Base-by-base conservation (phyloP, 2,113 vertebrate genomes). In the Pelecanoides urinatrix region DNA sequence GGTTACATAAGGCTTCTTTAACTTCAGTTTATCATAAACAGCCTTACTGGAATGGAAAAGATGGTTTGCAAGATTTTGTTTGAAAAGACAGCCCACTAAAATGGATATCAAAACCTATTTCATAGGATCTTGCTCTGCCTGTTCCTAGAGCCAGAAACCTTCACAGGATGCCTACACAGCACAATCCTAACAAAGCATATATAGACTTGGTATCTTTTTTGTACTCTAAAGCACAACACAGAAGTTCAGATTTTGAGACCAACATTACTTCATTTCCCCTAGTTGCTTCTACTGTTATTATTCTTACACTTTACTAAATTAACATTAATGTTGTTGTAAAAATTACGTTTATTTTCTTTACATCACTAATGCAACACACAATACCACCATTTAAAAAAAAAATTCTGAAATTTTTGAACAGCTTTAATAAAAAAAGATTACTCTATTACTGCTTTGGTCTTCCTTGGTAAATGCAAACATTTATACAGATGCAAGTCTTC, bases 301-400 rank as follows among this genome's bases (percentile, higher is more conserved):
- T 52, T 49, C n/a, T 70, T 55, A n/a, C 8, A 10, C 25, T 73
- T 82, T 50, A 50, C 30, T 59, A 42, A 52, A 72, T 49, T 55
- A 85, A 65, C 17, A 45, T 23, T 55, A 52, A 40, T 32, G 11
- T 42, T 94, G 23, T 42, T 71, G 22, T 58, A 49, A 74, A 67
- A 53, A 49, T n/a, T 40, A 34, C 32, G 22, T 59, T 68, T 32
- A 45, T 80, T 62, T 49, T 71, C 20, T 56, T 89, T 84, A 55
- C 10, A 50, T 59, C 55, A 50, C 10, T 53, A 58, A 17, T 34
- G 20, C n/a, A 80, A 66, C 36, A 50, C 73, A 58, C 26, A 82
- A 61, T 12, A 74, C 4, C 20, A 6, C 2, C 16, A 38, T 52
- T 77, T 16, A 0, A 30, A 49, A 82, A 38, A 1, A 1, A 10